Conservation (phyloP, 2,797 vertebrate species). For the Borostomias antarcticus region DNA sequence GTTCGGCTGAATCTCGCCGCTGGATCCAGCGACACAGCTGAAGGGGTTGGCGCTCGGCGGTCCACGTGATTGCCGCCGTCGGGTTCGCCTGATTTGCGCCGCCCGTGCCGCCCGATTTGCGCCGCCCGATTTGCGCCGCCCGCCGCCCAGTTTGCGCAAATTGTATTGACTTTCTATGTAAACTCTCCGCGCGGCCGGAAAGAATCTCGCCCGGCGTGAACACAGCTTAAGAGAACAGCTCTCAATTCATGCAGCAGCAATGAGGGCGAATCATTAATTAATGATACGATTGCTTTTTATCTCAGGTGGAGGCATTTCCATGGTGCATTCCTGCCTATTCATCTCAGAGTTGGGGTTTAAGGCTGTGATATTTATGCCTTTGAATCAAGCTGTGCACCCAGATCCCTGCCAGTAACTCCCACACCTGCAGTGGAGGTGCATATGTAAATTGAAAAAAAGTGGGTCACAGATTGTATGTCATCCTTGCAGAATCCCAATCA, state of each 20-base stretch:
- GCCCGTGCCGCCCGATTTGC: too few species aligned
- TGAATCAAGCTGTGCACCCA: constrained; percentile 63
- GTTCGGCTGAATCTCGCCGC: too few species aligned
- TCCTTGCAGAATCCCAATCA: constrained; percentile 66
- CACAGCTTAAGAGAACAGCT: neutral
- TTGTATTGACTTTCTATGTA: too few species aligned
- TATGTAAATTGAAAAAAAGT: constrained; percentile 73
- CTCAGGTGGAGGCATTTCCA: constrained; percentile 53
- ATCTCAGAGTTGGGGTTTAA: constrained; percentile 46
- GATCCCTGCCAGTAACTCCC: constrained; percentile 63
- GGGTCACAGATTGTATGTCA: constrained; percentile 71
- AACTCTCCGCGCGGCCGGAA: too few species aligned
- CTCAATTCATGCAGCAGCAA: constrained; percentile 37
- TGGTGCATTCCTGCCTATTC: constrained; percentile 52
- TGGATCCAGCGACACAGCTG: too few species aligned
- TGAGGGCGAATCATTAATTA: constrained; percentile 59
- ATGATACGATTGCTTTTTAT: constrained; percentile 61
- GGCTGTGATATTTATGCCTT: constrained; percentile 67
- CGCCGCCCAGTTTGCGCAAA: too few species aligned
- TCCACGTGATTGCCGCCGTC: too few species aligned
- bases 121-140: too few species aligned
- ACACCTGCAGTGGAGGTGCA: constrained; percentile 71
- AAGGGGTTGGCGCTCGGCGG: too few species aligned
- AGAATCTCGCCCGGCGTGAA: too few species aligned
- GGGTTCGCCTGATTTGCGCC: too few species aligned